Conservation (phyloP, 2,113 vertebrate genomes). For the Naja naja region DNA sequence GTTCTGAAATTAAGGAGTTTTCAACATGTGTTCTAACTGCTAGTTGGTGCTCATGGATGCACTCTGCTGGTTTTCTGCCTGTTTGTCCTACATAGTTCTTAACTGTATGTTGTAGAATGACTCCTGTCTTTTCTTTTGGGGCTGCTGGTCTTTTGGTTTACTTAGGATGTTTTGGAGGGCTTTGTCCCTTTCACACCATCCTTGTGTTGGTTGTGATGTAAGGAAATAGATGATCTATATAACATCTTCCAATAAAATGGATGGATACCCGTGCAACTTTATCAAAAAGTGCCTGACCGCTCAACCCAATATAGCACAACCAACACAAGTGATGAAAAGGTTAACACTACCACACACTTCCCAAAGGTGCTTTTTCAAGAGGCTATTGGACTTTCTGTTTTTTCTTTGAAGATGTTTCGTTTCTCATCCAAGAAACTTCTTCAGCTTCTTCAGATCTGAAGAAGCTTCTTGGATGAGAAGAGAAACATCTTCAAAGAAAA, state of each 20-base stretch:
- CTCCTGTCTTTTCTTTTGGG: not conserved
- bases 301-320: not conserved
- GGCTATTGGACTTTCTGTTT: too few relatives aligned
- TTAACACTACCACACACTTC: not conserved
- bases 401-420: too few relatives aligned
- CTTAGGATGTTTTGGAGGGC: not conserved
- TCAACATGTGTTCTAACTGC: not conserved
- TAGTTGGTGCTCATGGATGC: not conserved
- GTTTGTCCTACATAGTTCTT: not conserved
- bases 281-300: not conserved
- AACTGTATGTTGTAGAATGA: not conserved
- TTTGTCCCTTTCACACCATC: not conserved
- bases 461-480: too few relatives aligned
- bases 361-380: too few relatives aligned
- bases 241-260: not conserved
- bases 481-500: too few relatives aligned
- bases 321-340: not conserved
- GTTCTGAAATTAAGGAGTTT: not conserved
- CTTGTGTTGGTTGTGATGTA: not conserved
- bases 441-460: too few relatives aligned
- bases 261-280: not conserved
- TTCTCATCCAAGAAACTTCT: too few relatives aligned
- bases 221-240: not conserved
- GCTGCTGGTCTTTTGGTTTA: not conserved
- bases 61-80: not conserved